Evolutionary conservation across 2,797 vertebrate species (phyloP).

Genomic region (Pogonophryne albipinna): DNA sequence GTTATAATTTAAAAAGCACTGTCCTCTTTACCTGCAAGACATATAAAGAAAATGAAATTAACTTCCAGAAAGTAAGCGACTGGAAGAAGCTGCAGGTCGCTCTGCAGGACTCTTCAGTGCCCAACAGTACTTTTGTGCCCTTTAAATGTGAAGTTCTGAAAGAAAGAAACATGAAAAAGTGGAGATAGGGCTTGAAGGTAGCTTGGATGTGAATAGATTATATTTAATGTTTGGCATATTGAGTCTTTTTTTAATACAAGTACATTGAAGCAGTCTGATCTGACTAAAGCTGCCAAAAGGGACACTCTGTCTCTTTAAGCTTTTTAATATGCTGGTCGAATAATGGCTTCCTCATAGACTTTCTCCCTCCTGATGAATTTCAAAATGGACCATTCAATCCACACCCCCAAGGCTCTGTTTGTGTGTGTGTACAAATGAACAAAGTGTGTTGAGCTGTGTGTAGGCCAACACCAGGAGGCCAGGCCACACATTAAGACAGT

Average conservation of each 20-base stretch:
- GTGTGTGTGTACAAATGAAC: conserved; percentile 11
- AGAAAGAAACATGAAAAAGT: conserved; percentile 12
- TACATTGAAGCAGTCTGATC: conserved; percentile 40
- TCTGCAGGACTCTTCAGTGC: not conserved
- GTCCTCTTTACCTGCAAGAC: not conserved
- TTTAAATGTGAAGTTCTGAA: conserved; percentile 15
- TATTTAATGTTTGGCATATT: conserved; percentile 36
- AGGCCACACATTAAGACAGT: conserved; percentile 73
- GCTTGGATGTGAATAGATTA: conserved; percentile 10
- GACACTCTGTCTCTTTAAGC: conserved; percentile 51
- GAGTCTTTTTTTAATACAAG: conserved; percentile 33
- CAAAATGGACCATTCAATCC: conserved; percentile 60
- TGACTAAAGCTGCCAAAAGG: conserved; percentile 27
- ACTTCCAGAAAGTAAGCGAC: not conserved
- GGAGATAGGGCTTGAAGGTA: not conserved
- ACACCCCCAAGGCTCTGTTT: conserved; percentile 22
- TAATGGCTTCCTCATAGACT: too few relatives aligned
- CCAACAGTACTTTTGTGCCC: conserved; percentile 9
- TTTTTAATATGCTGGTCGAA: conserved; percentile 74
- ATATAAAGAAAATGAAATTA: conserved; percentile 17
- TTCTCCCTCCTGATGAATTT: conserved; percentile 58
- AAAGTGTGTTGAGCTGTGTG: conserved; percentile 47
- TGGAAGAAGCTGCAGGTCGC: conserved; percentile 7
- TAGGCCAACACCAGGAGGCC: conserved; percentile 49
- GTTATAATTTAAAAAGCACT: conserved; percentile 31